Evolutionary conservation across 2,113 vertebrate species (phyloP), one percentile per base, ranked within the genome.

Genomic region (Hippoglossus stenolepis): DNA sequence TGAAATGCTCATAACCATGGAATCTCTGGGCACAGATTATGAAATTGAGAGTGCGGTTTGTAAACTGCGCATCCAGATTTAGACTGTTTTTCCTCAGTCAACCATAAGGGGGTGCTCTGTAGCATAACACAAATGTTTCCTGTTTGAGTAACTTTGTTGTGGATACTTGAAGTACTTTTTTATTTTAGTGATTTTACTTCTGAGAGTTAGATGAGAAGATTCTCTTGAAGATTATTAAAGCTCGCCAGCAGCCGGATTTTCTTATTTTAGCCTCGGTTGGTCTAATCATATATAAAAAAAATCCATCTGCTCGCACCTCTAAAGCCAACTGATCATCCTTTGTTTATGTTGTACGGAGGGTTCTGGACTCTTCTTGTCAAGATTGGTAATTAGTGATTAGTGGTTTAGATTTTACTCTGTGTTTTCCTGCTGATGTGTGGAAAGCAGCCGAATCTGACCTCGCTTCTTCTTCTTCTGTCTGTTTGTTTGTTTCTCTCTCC

Each of bases 401-500:
- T n/a, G 15, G 13, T 13, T 17, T 3, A 47, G 45, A 47, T 15
- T 18, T 20, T 17, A 51, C 1, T 31, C 31, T 31, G 0, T 7
- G 31, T 31, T 7, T 51, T 51, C 4, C 47, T 7, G 6, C 6
- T 21, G 51, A 10, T 11, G 51, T n/a, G 3, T 54, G 18, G 7
- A n/a, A 21, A 21, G 20, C 51, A 9, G 20, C 20, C 20, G 5
- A 5, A 15, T 15, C 20, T 54, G 20, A 54, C 51, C 18, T 28
- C 8, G 1, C 60, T 21, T 14, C 13, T 23, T 23, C 23, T 69
- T 69, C 20, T 14, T 69, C 20, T 86, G 49, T 76, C 2, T 43
- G 85, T 80, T 51, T 23, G 51, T 0, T 21, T 65, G 7, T 70
- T 35, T 45, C 13, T 77, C 65, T 89, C 64, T 70, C 40, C 83